Base-by-base conservation (phyloP, 2,113 vertebrate genomes). In the Rhinichthys klamathensis region DNA sequence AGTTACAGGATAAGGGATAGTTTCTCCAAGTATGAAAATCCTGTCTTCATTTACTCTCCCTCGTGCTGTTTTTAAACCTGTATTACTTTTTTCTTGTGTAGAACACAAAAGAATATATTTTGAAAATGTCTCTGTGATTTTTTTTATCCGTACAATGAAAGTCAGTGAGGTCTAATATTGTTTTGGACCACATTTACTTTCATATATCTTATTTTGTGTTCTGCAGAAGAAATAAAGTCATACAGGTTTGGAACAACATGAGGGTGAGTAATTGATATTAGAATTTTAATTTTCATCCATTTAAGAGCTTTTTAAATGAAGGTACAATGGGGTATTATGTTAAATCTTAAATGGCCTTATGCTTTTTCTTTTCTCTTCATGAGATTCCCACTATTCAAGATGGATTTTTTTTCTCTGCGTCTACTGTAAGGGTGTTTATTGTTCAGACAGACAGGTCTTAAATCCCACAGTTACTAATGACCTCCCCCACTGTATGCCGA, bases 371-470 rank as follows among this genome's bases (percentile, higher is more conserved):
- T 41, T 58, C 67, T 35, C 81, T 88, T 86, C 27, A 13, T 73
- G 35, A 88, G 83, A 86, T 93, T 92, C 92, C 90, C 92, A 92
- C 91, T 90, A 92, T 89, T 90, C 72, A 88, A 92, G 23, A 41
- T 16, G 32, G 88, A 92, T 79, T 89, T 91, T 91, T 91, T 63
- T 46, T 90, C 77, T 44, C 49, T 80, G 86, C 80, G 15, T 90
- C 85, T 91, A 15, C 15, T 25, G 54, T 27, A 44, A 74, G 69
- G 74, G 32, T 72, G 65, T 65, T 80, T 65, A 65, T 63, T 80
- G 60, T 63, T 80, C 90, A 91, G 13, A 82, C 86, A 44, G 76
- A 92, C 91, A 91, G 90, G 88, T 91, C 89, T 89, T 90, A 90
- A 91, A 87, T 89, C 87, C 87, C 87, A 80, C 46, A 86, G 86